Evolutionary conservation across 1,140 invertebrate species (phyloP).

Genomic region (Achroia grisella): DNA sequence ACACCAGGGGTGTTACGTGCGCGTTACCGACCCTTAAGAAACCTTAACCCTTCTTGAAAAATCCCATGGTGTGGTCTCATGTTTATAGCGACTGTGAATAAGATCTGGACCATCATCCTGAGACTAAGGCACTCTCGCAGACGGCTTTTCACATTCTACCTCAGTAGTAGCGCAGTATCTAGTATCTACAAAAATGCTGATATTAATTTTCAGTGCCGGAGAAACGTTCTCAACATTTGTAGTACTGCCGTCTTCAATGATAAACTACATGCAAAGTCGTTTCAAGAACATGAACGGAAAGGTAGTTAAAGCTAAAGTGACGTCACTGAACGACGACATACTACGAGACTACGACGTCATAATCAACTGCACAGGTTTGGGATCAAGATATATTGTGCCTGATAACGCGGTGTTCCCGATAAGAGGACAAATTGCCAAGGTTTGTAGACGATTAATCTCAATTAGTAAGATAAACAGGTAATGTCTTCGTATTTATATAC

Average conservation of each 20-base stretch:
- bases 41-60: too few species aligned
- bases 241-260: slow-evolving; percentile 69
- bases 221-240: slow-evolving; percentile 77
- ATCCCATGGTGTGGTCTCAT: too few species aligned
- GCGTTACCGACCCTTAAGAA: too few species aligned
- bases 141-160: too few species aligned
- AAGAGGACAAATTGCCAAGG: slow-evolving; percentile 81
- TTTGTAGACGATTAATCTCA: slow-evolving; percentile 36
- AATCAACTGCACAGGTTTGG: slow-evolving; percentile 84
- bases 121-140: too few species aligned
- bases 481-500: too few species aligned
- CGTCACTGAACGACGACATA: slow-evolving; percentile 69
- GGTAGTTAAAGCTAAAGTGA: slow-evolving; percentile 68
- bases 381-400: slow-evolving; percentile 72
- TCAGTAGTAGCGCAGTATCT: too few species aligned
- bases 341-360: slow-evolving; percentile 77
- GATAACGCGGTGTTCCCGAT: slow-evolving; percentile 77
- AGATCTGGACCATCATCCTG: too few species aligned
- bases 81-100: too few species aligned
- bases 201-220: slow-evolving; percentile 68
- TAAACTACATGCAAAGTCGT: slow-evolving; percentile 77
- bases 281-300: slow-evolving; percentile 75
- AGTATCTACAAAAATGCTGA: too few species aligned
- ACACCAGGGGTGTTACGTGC: too few species aligned
- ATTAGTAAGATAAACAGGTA: too few species aligned